These are phyloP conservation scores for Calameuta idolon DNA, from an alignment of 2,888 invertebrate species.

Conservation along the genomic window DNA sequence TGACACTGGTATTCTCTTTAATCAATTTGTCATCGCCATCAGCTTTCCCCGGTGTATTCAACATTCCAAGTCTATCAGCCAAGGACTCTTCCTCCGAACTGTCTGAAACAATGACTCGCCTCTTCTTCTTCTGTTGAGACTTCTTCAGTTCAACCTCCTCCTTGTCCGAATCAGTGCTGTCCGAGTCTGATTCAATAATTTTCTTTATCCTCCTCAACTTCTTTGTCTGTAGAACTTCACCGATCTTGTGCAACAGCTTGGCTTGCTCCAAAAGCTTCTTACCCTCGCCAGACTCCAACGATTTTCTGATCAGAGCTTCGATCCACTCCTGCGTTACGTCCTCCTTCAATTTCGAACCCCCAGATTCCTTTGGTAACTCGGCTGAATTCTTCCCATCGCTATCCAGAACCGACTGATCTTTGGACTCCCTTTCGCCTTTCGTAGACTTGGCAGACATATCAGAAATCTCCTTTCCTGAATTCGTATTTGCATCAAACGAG, in stretches of 20 bases:
- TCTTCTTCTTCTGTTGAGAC: constrained; percentile 40
- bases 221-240: constrained; percentile 66
- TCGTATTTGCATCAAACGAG: constrained; percentile 52
- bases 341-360: constrained; percentile 35
- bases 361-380: constrained; percentile 22
- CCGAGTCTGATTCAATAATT: constrained; percentile 71
- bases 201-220: constrained; percentile 72
- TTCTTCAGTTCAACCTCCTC: constrained; percentile 48
- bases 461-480: constrained; percentile 55
- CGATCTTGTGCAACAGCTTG: constrained; percentile 66
- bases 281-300: constrained; percentile 52
- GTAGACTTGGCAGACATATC: constrained; percentile 1
- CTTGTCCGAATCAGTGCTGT: constrained; percentile 60
- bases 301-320: constrained; percentile 51
- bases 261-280: constrained; percentile 63
- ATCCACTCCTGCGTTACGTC: constrained; percentile 55
- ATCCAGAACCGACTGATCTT: constrained; percentile 29
- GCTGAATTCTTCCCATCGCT: constrained; percentile 1
- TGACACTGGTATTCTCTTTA: not conserved
- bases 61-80: constrained; percentile 38
- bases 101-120: constrained; percentile 54
- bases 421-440: not conserved
- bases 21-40: constrained; percentile 9
- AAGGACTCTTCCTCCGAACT: constrained; percentile 56
- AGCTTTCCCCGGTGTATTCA: constrained; percentile 14